Evolutionary conservation across 2,888 invertebrate genomes (phyloP).

Genomic region (Drosophila peninsularis): DNA sequence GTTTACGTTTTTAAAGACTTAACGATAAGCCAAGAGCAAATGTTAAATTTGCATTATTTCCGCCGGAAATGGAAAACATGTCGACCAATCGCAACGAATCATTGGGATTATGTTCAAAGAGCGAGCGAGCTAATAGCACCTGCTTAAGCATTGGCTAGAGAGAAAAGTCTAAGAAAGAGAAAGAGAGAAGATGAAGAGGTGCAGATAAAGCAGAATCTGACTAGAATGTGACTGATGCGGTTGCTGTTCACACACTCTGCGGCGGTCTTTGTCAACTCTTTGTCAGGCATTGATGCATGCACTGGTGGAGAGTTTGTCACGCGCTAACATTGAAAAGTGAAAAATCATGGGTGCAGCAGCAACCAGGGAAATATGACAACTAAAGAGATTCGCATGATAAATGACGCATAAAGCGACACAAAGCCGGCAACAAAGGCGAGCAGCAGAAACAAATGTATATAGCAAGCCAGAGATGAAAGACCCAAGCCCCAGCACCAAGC

Average conservation of each 20-base stretch:
- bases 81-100: conserved; percentile 7
- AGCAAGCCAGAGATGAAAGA: conserved; percentile 37
- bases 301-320: conserved; percentile 60
- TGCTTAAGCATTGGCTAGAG: conserved; percentile 10
- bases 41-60: conserved; percentile 29
- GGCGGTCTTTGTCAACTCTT: conserved; percentile 42
- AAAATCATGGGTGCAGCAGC: conserved; percentile 65
- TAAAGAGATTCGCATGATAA: conserved; percentile 71
- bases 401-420: conserved; percentile 73
- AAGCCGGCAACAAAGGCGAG: conserved; percentile 59
- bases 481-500: too few relatives aligned
- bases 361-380: conserved; percentile 62
- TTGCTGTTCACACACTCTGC: conserved; percentile 19
- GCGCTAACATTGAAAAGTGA: conserved; percentile 58
- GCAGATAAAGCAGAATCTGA: conserved; percentile 14
- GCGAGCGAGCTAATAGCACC: conserved; percentile 12
- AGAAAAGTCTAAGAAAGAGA: neutral
- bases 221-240: conserved; percentile 46
- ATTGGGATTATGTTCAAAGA: conserved; percentile 8
- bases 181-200: neutral
- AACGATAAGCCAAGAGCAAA: conserved; percentile 3
- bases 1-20: conserved; percentile 1
- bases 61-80: conserved; percentile 45
- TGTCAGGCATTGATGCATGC: conserved; percentile 61
- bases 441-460: conserved; percentile 64